Percentiles rank a stretch among this genome's conserved stretches.
Conservation (phyloP, 2,113 vertebrate species). For the Panthera tigris region DNA sequence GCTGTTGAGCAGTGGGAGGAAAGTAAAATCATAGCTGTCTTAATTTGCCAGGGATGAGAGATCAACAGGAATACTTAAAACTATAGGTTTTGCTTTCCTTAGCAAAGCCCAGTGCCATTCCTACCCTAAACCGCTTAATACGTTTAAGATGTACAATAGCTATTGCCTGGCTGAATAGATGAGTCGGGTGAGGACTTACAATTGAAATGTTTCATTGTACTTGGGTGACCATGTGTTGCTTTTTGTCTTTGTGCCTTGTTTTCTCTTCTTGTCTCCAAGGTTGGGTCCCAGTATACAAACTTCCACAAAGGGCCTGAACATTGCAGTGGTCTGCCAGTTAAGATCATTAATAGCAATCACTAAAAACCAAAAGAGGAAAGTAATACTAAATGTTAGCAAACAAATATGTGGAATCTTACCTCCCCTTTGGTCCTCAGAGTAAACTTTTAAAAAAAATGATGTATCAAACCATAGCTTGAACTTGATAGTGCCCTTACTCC, state of each 20-base stretch:
- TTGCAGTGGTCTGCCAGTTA: slow-evolving; percentile 95
- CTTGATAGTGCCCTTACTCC: not conserved
- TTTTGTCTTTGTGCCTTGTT: slow-evolving; percentile 98
- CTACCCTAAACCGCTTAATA: fast-evolving
- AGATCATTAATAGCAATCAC: slow-evolving; percentile 95
- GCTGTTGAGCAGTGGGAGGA: not conserved
- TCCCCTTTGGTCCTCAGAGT: not conserved
- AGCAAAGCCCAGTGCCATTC: not conserved
- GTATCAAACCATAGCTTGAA: not conserved
- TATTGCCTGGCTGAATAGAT: not conserved
- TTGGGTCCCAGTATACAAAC: slow-evolving; percentile 94
- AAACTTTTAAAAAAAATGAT: not conserved
- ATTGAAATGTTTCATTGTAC: slow-evolving; percentile 99
- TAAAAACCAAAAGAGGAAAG: slow-evolving; percentile 77
- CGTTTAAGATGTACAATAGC: not conserved
- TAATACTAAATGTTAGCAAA: not conserved
- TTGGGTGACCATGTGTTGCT: slow-evolving; percentile 99
- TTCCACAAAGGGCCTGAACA: slow-evolving; percentile 99
- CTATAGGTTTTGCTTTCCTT: not conserved
- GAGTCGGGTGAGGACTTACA: slow-evolving; percentile 88
- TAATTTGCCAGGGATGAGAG: not conserved
- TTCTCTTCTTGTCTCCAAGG: slow-evolving; percentile 95
- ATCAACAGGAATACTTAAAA: not conserved
- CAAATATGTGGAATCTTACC: not conserved
- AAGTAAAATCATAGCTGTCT: not conserved